These are phyloP conservation scores for Drosophila parvula DNA, from an alignment of 1,140 invertebrate genomes.

Conservation along the genomic window DNA sequence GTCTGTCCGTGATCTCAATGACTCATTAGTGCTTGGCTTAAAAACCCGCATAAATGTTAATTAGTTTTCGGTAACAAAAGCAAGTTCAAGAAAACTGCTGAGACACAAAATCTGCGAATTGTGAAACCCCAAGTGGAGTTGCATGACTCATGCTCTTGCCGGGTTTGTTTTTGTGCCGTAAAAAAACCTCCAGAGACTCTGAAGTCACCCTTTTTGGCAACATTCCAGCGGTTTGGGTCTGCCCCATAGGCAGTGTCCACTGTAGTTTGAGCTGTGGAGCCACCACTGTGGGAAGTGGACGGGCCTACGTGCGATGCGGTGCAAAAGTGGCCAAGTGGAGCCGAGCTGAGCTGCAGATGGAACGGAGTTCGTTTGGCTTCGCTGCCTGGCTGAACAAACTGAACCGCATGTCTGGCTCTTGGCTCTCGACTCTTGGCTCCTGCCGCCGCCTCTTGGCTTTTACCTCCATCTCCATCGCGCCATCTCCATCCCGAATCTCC, in stretches of 20 bases:
- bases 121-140: conserved; percentile 10
- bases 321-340: conserved; percentile 45
- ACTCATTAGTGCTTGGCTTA: conserved; percentile 8
- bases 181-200: conserved; percentile 9
- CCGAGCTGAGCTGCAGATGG: conserved; percentile 29
- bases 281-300: conserved; percentile 51
- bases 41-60: conserved; percentile 15
- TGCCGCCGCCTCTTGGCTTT: conserved; percentile 28
- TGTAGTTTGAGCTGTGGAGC: conserved; percentile 28
- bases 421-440: conserved; percentile 34
- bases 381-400: conserved; percentile 39
- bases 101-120: conserved; percentile 11
- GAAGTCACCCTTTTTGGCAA: conserved; percentile 23
- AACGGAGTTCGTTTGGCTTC: conserved; percentile 55
- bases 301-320: conserved; percentile 43
- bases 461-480: conserved; percentile 29
- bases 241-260: conserved; percentile 25
- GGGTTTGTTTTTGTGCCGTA: neutral
- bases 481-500: conserved; percentile 32
- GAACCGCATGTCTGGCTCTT: conserved; percentile 43
- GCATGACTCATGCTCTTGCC: conserved; percentile 17
- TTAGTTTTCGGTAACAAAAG: conserved; percentile 9
- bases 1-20: conserved; percentile 12
- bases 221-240: conserved; percentile 3
- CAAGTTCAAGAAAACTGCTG: conserved; percentile 16